Conservation (phyloP, 2,113 vertebrate species). For the Notarius quadriscutis region DNA sequence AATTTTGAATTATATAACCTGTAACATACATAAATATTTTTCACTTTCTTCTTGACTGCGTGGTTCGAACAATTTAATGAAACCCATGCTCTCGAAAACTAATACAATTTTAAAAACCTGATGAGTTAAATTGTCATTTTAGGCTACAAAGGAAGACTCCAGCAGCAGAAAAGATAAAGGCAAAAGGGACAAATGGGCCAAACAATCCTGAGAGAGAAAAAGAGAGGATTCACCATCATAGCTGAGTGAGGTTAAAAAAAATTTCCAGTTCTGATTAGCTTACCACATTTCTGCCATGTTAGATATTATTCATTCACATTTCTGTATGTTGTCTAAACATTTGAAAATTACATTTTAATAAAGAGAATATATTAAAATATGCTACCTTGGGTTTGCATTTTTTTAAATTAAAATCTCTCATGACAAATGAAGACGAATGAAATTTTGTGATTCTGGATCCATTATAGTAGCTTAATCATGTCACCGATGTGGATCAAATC, state of each 20-base stretch:
- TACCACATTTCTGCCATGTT: background rate
- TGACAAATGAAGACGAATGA: background rate
- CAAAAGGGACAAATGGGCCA: conserved; percentile 55
- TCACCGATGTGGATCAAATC: background rate
- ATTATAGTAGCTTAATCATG: background rate
- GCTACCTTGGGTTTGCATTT: background rate
- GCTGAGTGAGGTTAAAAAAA: background rate
- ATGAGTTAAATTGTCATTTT: background rate
- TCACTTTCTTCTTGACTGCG: background rate
- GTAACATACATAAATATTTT: background rate
- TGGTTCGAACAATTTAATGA: background rate
- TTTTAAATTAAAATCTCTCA: background rate
- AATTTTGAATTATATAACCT: background rate
- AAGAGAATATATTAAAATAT: background rate
- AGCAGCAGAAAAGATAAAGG: conserved; percentile 39
- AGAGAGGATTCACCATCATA: background rate
- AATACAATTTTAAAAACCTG: background rate
- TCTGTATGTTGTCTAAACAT: background rate
- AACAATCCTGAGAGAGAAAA: conserved; percentile 40
- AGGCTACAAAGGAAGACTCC: conserved; percentile 57
- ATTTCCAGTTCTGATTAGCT: background rate
- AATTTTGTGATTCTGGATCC: background rate
- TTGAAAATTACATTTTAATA: background rate
- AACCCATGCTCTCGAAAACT: background rate
- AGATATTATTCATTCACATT: background rate